Base-by-base conservation (phyloP, 2,888 invertebrate species). In the Aphidoletes aphidimyza region DNA sequence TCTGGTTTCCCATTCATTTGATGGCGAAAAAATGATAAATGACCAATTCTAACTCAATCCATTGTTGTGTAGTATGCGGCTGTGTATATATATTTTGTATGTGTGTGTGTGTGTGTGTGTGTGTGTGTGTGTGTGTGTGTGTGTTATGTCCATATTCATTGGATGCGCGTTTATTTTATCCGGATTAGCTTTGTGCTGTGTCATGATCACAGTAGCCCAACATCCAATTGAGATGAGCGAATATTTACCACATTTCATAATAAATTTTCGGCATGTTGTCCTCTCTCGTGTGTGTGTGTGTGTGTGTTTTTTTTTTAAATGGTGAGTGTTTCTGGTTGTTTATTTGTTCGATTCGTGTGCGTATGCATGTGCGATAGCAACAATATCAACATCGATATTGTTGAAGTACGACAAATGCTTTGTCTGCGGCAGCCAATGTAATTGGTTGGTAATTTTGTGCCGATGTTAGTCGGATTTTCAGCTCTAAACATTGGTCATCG, bases 181-280 rank as follows among this genome's bases (percentile, higher is more conserved):
- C 22, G 26, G 54, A 54, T 54, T 26, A 26, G 54, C 54, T 54
- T 54, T 54, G 54, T 54, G 54, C 26, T 54, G 54, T 26, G 54
- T 54, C 26, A 54, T 17, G 17, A 14, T 47, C 17, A 2, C 47
- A 47, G 47, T 19, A 14, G 17, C 17, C 47, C 19, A 17, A 47
- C 17, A 47, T 47, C 19, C 17, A 47, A 47, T 47, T 47, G 47
- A 47, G 14, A 26, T 54, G 26, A 22, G 54, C 54, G 54, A 54
- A 54, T 54, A 54, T 22, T 54, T 54, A 54, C 54, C 54, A 54
- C 54, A 54, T 54, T 26, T 54, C 54, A 54, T 54, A 54, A 54
- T 54, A 54, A 54, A 54, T 54, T 17, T 54, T 54, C 22, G 54
- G 54, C 54, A 42, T 14, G 14, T 9, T 42, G 6, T 14, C 14